A percentile compares a stretch with the other conserved stretches of the same genome.
Evolutionary conservation across 2,888 invertebrate species (phyloP).

Genomic region (Phymatocera aterrima): DNA sequence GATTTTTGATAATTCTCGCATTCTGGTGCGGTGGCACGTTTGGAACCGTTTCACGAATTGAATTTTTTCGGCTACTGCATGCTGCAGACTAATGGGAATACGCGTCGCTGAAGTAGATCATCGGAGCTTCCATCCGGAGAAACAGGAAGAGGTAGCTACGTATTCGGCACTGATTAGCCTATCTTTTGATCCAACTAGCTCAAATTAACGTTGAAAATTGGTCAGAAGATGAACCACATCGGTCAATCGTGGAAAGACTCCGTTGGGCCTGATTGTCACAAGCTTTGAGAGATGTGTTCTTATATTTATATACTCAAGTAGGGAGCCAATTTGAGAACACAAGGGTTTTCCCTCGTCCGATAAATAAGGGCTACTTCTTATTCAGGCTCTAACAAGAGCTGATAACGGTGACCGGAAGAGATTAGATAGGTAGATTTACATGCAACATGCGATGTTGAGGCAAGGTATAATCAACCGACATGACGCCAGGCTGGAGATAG

Average conservation of each 20-base stretch:
- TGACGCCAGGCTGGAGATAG: not conserved
- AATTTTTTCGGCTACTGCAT: not conserved
- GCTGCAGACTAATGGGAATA: not conserved
- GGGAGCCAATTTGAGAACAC: not conserved
- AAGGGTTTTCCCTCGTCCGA: not conserved
- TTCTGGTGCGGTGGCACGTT: not conserved
- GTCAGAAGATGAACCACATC: not conserved
- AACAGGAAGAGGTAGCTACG: not conserved
- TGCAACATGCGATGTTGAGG: constrained; percentile 12
- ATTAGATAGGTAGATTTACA: not conserved
- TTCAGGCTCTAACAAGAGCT: constrained; percentile 11
- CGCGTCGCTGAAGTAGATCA: not conserved
- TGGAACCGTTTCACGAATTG: not conserved
- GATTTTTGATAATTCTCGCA: constrained; percentile 15
- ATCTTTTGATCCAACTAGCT: not conserved
- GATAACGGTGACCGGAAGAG: constrained; percentile 2
- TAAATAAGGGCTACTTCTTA: constrained; percentile 25
- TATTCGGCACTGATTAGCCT: not conserved
- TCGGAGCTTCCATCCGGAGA: no score
- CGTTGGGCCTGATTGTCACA: not conserved
- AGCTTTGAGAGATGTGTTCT: not conserved
- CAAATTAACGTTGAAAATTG: not conserved
- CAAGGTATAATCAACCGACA: not conserved
- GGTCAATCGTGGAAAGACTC: not conserved
- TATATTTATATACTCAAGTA: not conserved